These are phyloP conservation scores for Ophioninae sp. DNA, from an alignment of 2,888 invertebrate genomes.

Conservation along the genomic window DNA sequence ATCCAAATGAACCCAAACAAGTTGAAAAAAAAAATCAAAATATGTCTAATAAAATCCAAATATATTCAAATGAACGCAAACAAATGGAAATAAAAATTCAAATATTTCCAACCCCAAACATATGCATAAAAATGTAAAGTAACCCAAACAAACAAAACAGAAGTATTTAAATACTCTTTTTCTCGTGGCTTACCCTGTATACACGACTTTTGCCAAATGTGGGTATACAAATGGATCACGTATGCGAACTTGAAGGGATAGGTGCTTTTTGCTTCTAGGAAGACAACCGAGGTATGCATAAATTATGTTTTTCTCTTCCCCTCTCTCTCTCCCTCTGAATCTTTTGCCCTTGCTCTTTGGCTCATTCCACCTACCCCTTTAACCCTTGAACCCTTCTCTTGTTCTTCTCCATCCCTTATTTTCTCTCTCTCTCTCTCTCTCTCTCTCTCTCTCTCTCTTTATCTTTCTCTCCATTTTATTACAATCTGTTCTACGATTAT, in stretches of 20 bases:
- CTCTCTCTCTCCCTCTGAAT: conserved; percentile 10
- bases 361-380: neutral
- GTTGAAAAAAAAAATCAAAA: too few relatives aligned
- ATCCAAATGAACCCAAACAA: too few relatives aligned
- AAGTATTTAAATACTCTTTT: too few relatives aligned
- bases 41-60: too few relatives aligned
- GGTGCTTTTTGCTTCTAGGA: conserved; percentile 75
- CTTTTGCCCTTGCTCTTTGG: neutral
- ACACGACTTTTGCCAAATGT: neutral
- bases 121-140: too few relatives aligned
- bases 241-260: conserved; percentile 71
- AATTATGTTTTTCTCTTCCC: conserved; percentile 65
- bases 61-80: too few relatives aligned
- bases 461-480: neutral
- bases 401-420: neutral
- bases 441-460: neutral
- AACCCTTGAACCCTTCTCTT: neutral
- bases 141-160: too few relatives aligned
- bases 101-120: too few relatives aligned
- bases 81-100: too few relatives aligned
- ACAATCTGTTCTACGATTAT: neutral
- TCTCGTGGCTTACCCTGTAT: neutral
- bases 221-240: neutral
- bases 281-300: conserved; percentile 75
- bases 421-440: neutral